phyloP scores from a whole-genome alignment of 1,140 invertebrate species.

The Leguminivora glycinivorella region DNA sequence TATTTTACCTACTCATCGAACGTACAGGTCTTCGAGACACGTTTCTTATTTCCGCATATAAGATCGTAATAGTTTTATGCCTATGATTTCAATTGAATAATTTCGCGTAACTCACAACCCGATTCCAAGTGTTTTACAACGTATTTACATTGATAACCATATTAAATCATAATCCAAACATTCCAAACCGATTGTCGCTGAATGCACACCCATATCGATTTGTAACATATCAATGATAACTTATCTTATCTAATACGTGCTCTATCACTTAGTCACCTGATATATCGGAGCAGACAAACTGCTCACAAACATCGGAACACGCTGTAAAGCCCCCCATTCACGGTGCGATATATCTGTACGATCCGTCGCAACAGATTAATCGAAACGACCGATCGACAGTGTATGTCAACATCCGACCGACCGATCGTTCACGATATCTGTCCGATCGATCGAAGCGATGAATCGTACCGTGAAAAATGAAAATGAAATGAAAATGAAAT shows the following conservation, averaged over 20 bases:
- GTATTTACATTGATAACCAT: background rate
- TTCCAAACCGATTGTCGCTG: background rate
- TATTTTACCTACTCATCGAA: background rate
- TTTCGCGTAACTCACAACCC: background rate
- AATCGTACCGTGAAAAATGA: no score
- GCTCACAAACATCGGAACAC: no score
- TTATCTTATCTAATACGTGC: conserved; percentile 1
- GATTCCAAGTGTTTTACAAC: background rate
- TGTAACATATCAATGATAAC: background rate
- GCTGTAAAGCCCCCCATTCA: no score
- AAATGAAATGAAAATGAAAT: no score
- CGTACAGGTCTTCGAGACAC: background rate
- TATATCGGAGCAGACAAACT: no score
- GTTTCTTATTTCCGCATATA: conserved; percentile 35
- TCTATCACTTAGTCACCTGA: background rate
- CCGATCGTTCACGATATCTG: no score
- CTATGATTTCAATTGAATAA: no score
- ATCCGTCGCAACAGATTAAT: no score
- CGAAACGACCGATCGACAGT: no score
- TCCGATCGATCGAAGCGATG: no score
- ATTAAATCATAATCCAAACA: background rate
- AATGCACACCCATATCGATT: background rate
- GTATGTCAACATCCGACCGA: no score
- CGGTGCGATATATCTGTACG: no score
- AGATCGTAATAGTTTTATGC: conserved; percentile 44